Base-by-base conservation (phyloP, 2,113 vertebrate species). In the Neofelis nebulosa region DNA sequence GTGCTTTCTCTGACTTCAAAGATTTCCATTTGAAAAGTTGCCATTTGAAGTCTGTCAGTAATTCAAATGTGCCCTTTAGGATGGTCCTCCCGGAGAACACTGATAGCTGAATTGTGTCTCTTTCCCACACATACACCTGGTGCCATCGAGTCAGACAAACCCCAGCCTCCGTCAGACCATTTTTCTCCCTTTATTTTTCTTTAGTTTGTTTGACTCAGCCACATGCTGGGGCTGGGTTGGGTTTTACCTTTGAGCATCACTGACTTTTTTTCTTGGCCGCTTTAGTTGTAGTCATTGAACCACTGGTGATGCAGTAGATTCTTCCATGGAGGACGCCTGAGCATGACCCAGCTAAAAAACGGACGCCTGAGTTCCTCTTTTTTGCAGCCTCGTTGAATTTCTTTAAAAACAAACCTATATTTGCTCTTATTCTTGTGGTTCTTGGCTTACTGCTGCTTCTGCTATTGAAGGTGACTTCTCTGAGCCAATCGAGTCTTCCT, bases 1-100 rank as follows among this genome's bases (percentile, higher is more conserved):
- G 5, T 7, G 33, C 41, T 79, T 50, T 27, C 78, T 86, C 36
- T 63, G 50, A 57, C 94, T 93, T 96, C 86, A 81, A 29, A 93
- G 94, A 74, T 87, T 21, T 15, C 27, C 4, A 1, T 90, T 23
- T 52, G 84, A 65, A 86, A 66, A 90, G 52, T n/a, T 66, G 25
- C 48, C 15, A 5, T 68, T 65, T 86, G 95, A 86, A 65, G 55
- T 29, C 33, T 25, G 66, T n/a, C 80, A 63, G 68, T 12, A 52
- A 83, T 27, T 94, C 76, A 87, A 52, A 74, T 25, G n/a, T 69
- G 61, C 73, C 88, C 63, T 85, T 80, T n/a, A 74, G 55, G 45
- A 50, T 2, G 2, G 11, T 29, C 71, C 27, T 4, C 0, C 4
- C 25, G 48, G 66, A 16, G 55, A 18, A 5, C 8, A 1, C 73